Evolutionary conservation across 2,113 vertebrate species (phyloP), one percentile per base, ranked within the genome.

Genomic region (Taxidea taxus): DNA sequence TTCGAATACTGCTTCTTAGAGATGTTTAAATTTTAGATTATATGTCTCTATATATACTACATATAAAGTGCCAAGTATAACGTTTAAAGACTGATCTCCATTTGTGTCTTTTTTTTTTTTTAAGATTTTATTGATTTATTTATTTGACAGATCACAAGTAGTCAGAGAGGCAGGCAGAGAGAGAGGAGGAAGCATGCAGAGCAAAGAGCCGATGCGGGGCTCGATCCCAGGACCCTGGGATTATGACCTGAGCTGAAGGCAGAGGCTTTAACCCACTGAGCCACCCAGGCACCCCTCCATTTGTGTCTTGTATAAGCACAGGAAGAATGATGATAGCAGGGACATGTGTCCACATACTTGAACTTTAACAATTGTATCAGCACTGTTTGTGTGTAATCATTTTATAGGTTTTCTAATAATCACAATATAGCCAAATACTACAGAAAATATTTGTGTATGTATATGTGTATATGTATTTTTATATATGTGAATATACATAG

Each of bases 1-100:
- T 92, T 92, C 56, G 56, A 70, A 37, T 49, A 25, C 80, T 95
- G 13, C n/a, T 90, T 90, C 58, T 84, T 77, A 83, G 84, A 89
- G 44, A 49, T 83, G 9, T 44, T 93, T 39, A 39, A 49, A 72
- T 87, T 93, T 87, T 93, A 90, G 51, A 70, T 95, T 92, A 54
- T 62, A 18, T 62, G 34, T 42, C 42, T 81, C 27, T 54, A 4
- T n/a, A 44, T n/a, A 42, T 51, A 78, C 51, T 58, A 29, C 25
- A 11, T 80, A 4, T 78, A 54, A 78, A 44, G 31, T 90, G 1
- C 42, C n/a, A 66, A 74, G 44, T 77, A 51, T 68, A 54, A 31
- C 74, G 11, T 56, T 78, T 20, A 62, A 62, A 91, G 37, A 93
- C 68, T 83, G 4, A 2, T 70, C 77, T 87, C 56, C 39, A 34